Evolutionary conservation across 1,140 invertebrate species (phyloP), one percentile per base, ranked within the genome.

Genomic region (Odontomachus brunneus): DNA sequence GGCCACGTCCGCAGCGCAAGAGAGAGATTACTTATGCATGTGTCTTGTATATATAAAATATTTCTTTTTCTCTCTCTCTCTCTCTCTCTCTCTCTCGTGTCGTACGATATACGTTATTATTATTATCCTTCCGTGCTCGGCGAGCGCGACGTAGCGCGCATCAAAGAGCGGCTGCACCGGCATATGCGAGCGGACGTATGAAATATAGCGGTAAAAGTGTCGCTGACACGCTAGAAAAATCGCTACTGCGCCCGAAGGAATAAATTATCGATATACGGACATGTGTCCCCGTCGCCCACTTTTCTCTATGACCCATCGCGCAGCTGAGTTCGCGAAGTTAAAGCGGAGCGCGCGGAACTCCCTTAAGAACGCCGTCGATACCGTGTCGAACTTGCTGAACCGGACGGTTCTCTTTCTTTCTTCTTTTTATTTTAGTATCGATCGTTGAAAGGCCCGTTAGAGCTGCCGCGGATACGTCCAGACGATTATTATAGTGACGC

Each of bases 211-310:
- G 69, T 74, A 85, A 85, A 86, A 71, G 84, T 82, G 81, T 65
- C 65, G 85, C 76, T 75, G 85, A 86, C 69, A 84, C 69, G 85
- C 49, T 74, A 22, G 76, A 85, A 86, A 86, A 86, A 86, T 86
- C 67, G 71, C 84, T 86, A 82, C 63, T 72, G 84, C 73, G 63
- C 26, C 84, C 59, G 44, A 19, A 48, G 44, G 84, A 85, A 86
- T 86, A 85, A 86, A 86, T 86, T 86, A 86, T 86, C 78, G 63
- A 86, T 85, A 29, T 62, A 69, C 12, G 51, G 33, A 15, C 60
- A 17, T 33, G 33, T 57, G 22, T 14, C 22, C 12, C 26, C 29
- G 19, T 14, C n/a, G 60, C 26, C 55, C 49, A 19, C 26, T 22
- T 49, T 72, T 71, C 60, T 24, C 60, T 24, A 38, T 4, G 48